Percentiles rank a stretch among this genome's conserved stretches.
These are phyloP conservation scores for Ernsta delagoae DNA, from an alignment of 2,888 invertebrate genomes.

Conservation along the genomic window DNA sequence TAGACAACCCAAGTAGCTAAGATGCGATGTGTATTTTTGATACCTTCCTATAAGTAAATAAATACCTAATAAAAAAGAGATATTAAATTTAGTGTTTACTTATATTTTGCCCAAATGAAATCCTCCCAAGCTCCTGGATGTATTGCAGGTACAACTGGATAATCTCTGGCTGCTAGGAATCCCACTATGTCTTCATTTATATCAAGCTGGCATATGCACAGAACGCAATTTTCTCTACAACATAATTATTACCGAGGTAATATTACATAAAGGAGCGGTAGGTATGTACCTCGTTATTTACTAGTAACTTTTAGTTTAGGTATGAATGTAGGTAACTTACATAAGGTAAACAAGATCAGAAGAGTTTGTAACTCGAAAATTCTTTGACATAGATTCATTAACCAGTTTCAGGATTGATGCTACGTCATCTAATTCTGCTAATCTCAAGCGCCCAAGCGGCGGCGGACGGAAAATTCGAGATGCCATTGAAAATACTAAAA, in stretches of 20 bases:
- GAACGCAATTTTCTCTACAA: constrained; percentile 77
- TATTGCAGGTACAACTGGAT: constrained; percentile 84
- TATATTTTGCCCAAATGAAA: constrained; percentile 85
- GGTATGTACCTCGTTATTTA: background rate
- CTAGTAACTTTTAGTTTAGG: background rate
- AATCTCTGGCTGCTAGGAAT: constrained; percentile 67
- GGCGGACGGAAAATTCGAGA: constrained; percentile 45
- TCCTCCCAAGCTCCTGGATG: constrained; percentile 83
- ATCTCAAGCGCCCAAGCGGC: constrained; percentile 56
- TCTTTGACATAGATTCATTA: constrained; percentile 61
- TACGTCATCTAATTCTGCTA: constrained; percentile 61
- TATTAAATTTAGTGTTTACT: constrained; percentile 55
- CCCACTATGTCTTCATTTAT: constrained; percentile 59
- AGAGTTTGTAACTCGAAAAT: constrained; percentile 57
- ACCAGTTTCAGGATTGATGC: constrained; percentile 54
- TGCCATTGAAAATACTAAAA: constrained; percentile 37
- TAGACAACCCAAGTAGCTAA: too few relatives aligned
- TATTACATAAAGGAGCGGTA: background rate
- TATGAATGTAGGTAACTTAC: constrained; percentile 51
- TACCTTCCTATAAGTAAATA: too few relatives aligned
- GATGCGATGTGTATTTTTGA: too few relatives aligned
- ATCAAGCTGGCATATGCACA: constrained; percentile 78
- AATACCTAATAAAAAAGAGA: too few relatives aligned
- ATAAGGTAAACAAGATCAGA: constrained; percentile 60
- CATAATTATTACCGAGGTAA: background rate